Evolutionary conservation across 2,888 invertebrate genomes (phyloP), one percentile per base, ranked within the genome.

Genomic region (Sinotaia quadrata): DNA sequence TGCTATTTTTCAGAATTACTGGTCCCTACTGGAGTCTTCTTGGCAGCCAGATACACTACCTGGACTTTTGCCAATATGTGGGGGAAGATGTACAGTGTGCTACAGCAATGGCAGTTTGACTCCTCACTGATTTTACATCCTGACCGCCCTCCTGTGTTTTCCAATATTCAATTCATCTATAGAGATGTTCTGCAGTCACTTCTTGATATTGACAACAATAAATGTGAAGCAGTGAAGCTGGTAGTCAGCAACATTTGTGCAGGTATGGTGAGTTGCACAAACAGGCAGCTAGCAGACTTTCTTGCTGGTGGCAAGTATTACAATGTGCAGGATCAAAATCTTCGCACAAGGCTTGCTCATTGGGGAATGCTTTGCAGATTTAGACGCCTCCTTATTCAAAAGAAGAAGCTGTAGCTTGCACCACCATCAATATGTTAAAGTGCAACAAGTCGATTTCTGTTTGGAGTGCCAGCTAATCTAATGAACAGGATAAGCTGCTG

Each of bases 1-100:
- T 63, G 5, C 54, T 54, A n/a, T 54, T n/a, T 31, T 37, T 63
- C 41, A 41, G 52, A 18, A 58, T 58, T 29, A 58, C 61, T 34
- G 61, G 65, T 31, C 65, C 65, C 10, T 65, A 65, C 56, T 65
- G 65, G 65, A 24, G 56, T 56, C 47, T 65, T 18, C 33, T 56
- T 21, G 34, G 49, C 1, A 36, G 44, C n/a, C 7, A 8, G 0
- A 33, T 65, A 15, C 49, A 65, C 31, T 56, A 65, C 34, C 37
- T 65, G 44, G 65, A 65, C 29, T 56, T 65, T 47, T n/a, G 44
- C 52, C 4, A 44, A 1, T 24, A 49, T 61, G 61, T 61, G 7
- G 61, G n/a, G 33, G 24, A 21, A 27, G 27, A 3, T 61, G 51
- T 18, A 51, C 34, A 24, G 2, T 15, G 3, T 5, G 0, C 31